Conservation (phyloP, 2,888 invertebrate species). For the Conistra vaccinii region DNA sequence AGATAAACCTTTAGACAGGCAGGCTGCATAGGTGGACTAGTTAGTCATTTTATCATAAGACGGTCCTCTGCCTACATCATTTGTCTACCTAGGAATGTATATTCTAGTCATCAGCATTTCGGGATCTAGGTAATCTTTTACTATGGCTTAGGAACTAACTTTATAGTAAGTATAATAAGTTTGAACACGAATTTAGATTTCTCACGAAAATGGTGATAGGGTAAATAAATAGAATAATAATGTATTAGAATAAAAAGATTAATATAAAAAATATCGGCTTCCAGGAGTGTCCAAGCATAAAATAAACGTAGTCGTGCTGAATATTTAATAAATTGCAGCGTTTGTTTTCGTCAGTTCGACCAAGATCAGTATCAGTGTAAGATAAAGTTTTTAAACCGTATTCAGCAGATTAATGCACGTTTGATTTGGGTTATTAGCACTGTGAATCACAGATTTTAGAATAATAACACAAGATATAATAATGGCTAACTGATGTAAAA, state of each 20-base stretch:
- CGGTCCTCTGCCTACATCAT: neutral
- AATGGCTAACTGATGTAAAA: neutral
- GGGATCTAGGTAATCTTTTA: constrained; percentile 31
- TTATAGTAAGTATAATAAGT: constrained; percentile 27
- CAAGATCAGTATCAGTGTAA: constrained; percentile 60
- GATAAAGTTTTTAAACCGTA: constrained; percentile 40
- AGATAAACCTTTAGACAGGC: constrained; percentile 18
- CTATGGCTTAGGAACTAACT: constrained; percentile 46
- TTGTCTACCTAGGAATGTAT: constrained; percentile 30
- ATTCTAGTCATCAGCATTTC: constrained; percentile 7
- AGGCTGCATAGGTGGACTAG: neutral
- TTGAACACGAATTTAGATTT: constrained; percentile 32
- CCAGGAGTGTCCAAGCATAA: constrained; percentile 81
- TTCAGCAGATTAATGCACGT: constrained; percentile 51
- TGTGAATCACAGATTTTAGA: constrained; percentile 10
- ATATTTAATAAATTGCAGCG: constrained; percentile 71
- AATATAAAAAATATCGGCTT: constrained; percentile 62
- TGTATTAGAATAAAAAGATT: too few relatives aligned
- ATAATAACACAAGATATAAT: neutral
- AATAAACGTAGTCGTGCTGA: constrained; percentile 79
- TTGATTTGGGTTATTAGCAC: constrained; percentile 56
- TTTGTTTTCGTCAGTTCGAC: constrained; percentile 27
- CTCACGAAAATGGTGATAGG: constrained; percentile 43
- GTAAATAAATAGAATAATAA: neutral
- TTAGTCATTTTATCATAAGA: neutral